Conservation (phyloP, 1,140 invertebrate genomes). For the Thrips palmi region DNA sequence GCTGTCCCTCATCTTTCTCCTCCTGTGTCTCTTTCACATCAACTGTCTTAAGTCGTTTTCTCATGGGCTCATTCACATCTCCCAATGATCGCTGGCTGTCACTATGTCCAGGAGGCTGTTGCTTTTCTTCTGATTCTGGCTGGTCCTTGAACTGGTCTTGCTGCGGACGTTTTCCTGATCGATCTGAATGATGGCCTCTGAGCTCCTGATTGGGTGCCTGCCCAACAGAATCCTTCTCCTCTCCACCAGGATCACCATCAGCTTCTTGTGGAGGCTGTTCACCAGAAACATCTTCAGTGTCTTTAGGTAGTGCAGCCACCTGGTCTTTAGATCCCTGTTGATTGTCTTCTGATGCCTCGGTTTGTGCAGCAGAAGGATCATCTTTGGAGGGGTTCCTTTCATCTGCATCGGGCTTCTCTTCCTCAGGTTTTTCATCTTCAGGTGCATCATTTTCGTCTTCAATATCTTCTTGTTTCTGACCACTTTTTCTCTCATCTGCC, state of each 20-base stretch:
- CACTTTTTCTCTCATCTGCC: too few relatives aligned
- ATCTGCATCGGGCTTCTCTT: slow-evolving; percentile 23
- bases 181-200: slow-evolving; percentile 19
- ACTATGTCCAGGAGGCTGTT: slow-evolving; percentile 33
- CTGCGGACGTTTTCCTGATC: slow-evolving; percentile 10
- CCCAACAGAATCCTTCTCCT: slow-evolving; percentile 20
- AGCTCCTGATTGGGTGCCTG: slow-evolving; percentile 22
- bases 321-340: slow-evolving; percentile 19
- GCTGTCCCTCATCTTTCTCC: slow-evolving; percentile 27
- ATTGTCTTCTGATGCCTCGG: slow-evolving; percentile 16
- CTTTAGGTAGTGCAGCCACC: slow-evolving; percentile 12
- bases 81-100: slow-evolving; percentile 42
- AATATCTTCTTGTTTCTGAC: too few relatives aligned
- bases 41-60: slow-evolving; percentile 41
- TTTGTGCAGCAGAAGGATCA: slow-evolving; percentile 27
- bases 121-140: slow-evolving; percentile 19
- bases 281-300: slow-evolving; percentile 6
- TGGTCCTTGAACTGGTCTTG: slow-evolving; percentile 4
- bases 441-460: slow-evolving; percentile 18
- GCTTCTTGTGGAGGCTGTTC: slow-evolving; percentile 30
- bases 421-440: slow-evolving; percentile 16
- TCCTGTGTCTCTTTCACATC: slow-evolving; percentile 24
- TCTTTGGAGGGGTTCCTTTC: slow-evolving; percentile 34
- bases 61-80: slow-evolving; percentile 33
- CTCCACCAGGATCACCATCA: slow-evolving; percentile 28